Evolutionary conservation across 2,797 vertebrate genomes (phyloP).

Genomic region (Megalops cyprinoides): DNA sequence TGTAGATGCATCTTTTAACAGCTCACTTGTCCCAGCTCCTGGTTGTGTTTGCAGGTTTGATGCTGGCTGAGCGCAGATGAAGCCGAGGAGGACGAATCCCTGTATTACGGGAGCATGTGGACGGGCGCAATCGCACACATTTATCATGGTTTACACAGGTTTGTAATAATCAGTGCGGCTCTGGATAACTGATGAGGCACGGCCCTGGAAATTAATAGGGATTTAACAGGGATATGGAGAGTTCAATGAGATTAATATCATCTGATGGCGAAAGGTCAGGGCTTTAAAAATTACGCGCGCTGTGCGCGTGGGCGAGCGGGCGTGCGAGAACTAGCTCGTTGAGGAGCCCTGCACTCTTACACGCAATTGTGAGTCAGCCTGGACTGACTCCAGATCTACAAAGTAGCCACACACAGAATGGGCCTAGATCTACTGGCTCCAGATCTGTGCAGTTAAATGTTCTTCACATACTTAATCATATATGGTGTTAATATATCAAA

Average conservation of each 20-base stretch:
- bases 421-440: background rate
- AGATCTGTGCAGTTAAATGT: background rate
- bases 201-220: slow-evolving; percentile 1
- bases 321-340: background rate
- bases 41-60: background rate
- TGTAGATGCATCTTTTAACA: no score
- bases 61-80: background rate
- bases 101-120: background rate
- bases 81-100: slow-evolving; percentile 5
- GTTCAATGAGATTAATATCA: slow-evolving; percentile 18
- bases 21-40: no score
- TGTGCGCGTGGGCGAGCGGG: background rate
- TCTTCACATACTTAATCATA: no score
- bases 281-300: background rate
- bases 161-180: slow-evolving; percentile 4
- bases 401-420: no score
- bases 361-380: background rate
- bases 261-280: slow-evolving; percentile 4
- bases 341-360: background rate
- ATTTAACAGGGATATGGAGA: slow-evolving; percentile 9
- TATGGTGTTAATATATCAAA: no score
- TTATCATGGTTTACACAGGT: slow-evolving; percentile 15
- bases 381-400: background rate
- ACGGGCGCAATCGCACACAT: slow-evolving; percentile 7
- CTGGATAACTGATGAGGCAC: slow-evolving; percentile 15